Percentiles rank a stretch among this genome's conserved stretches.
phyloP scores from a whole-genome alignment of 2,888 invertebrate genomes.

The Sipunculus nudus region DNA sequence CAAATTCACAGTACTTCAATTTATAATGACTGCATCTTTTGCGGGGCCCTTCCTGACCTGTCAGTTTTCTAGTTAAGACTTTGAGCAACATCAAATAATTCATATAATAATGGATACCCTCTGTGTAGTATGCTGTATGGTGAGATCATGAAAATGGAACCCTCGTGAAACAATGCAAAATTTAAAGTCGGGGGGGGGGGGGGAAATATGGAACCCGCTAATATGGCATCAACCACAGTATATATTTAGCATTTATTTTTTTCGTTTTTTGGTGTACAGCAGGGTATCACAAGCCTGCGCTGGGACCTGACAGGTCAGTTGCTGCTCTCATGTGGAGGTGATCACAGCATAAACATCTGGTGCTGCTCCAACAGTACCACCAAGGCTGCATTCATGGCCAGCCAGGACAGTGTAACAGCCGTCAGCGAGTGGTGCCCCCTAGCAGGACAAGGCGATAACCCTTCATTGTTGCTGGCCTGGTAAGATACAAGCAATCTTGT shows the following conservation, averaged over 20 bases:
- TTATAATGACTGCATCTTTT: too few species aligned
- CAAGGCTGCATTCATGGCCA: slow-evolving; percentile 66
- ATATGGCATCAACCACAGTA: too few species aligned
- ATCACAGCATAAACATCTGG: slow-evolving; percentile 69
- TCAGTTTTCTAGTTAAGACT: too few species aligned
- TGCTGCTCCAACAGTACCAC: slow-evolving; percentile 65
- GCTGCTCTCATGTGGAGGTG: slow-evolving; percentile 69
- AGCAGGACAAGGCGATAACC: slow-evolving; percentile 65
- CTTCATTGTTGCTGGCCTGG: slow-evolving; percentile 57
- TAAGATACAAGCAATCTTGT: slow-evolving; percentile 33
- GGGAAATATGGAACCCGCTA: too few species aligned
- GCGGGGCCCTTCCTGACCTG: too few species aligned
- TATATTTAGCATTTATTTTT: neutral
- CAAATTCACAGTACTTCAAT: too few species aligned
- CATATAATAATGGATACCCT: too few species aligned
- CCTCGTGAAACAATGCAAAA: too few species aligned
- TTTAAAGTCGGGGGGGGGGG: too few species aligned
- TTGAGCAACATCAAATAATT: too few species aligned
- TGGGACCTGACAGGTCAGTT: slow-evolving; percentile 71
- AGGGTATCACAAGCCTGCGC: slow-evolving; percentile 67
- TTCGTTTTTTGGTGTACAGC: slow-evolving; percentile 38
- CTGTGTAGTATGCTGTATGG: too few species aligned
- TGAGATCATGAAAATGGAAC: too few species aligned
- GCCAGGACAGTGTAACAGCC: slow-evolving; percentile 68
- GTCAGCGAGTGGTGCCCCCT: slow-evolving; percentile 71